Evolutionary conservation across 2,888 invertebrate genomes (phyloP).

Genomic region (Xestia c-nigrum): DNA sequence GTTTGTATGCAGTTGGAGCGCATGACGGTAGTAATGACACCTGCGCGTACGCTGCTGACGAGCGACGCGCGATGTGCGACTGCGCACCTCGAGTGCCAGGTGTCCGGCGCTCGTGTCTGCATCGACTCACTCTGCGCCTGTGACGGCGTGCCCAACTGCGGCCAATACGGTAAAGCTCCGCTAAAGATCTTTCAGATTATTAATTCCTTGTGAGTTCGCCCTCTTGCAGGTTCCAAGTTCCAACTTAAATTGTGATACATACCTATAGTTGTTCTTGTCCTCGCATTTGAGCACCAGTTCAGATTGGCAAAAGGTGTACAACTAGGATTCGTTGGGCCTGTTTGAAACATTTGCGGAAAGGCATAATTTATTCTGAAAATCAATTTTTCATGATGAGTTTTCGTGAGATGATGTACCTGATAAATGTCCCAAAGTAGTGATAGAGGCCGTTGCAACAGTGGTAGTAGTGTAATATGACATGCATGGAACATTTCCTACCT

Average conservation of each 20-base stretch:
- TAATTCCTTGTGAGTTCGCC: not conserved
- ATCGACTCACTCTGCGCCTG: constrained; percentile 82
- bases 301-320: not conserved
- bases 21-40: constrained; percentile 81
- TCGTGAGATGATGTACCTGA: not conserved
- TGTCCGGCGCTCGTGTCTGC: constrained; percentile 82
- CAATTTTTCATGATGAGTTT: not conserved
- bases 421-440: not conserved
- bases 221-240: not conserved
- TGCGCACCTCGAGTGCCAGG: constrained; percentile 82
- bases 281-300: not conserved
- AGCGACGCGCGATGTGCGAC: constrained; percentile 69
- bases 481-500: not conserved
- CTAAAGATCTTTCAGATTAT: not conserved
- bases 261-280: not conserved
- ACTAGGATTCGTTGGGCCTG: not conserved
- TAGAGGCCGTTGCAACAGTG: not conserved
- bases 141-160: constrained; percentile 86
- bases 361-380: not conserved
- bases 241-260: not conserved
- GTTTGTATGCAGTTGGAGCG: constrained; percentile 73
- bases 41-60: constrained; percentile 74
- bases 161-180: constrained; percentile 76
- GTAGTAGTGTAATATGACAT: not conserved
- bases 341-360: not conserved